These are phyloP conservation scores for Eumeta japonica DNA, from an alignment of 1,140 invertebrate species.

Conservation along the genomic window DNA sequence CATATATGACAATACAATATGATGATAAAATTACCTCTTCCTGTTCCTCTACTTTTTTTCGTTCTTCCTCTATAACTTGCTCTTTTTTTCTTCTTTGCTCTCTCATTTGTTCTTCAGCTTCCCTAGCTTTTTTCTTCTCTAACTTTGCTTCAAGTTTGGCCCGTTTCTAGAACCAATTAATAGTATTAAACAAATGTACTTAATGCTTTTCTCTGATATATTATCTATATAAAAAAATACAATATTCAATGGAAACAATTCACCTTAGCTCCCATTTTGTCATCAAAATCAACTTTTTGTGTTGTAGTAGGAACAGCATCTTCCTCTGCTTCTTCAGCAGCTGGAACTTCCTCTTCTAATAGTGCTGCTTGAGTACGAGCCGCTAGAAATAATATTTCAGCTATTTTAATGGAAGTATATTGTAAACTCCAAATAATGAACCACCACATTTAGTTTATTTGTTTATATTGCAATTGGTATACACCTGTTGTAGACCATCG, in stretches of 20 bases:
- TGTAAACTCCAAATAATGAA: too few species aligned
- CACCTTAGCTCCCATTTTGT: constrained; percentile 87
- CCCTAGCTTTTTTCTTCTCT: constrained; percentile 81
- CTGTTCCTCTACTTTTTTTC: constrained; percentile 64
- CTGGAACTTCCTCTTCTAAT: constrained; percentile 36
- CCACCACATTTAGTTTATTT: too few species aligned
- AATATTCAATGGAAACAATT: constrained; percentile 3
- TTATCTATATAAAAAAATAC: constrained; percentile 2
- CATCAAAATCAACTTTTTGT: constrained; percentile 58
- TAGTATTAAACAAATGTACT: neutral
- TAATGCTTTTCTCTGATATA: neutral
- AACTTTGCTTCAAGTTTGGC: constrained; percentile 91
- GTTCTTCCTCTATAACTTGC: constrained; percentile 71
- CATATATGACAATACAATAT: neutral
- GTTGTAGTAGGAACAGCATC: constrained; percentile 39
- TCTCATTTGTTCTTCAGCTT: constrained; percentile 71
- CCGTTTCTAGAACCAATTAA: constrained; percentile 59
- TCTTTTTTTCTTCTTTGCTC: constrained; percentile 72
- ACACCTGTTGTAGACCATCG: too few species aligned
- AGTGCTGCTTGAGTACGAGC: constrained; percentile 36
- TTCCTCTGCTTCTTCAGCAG: constrained; percentile 38
- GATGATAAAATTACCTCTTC: constrained; percentile 45
- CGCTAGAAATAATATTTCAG: constrained; percentile 18
- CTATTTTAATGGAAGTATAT: neutral
- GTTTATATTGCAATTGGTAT: too few species aligned